Conservation (phyloP, 2,113 vertebrate species). For the Phalacrocorax carbo region DNA sequence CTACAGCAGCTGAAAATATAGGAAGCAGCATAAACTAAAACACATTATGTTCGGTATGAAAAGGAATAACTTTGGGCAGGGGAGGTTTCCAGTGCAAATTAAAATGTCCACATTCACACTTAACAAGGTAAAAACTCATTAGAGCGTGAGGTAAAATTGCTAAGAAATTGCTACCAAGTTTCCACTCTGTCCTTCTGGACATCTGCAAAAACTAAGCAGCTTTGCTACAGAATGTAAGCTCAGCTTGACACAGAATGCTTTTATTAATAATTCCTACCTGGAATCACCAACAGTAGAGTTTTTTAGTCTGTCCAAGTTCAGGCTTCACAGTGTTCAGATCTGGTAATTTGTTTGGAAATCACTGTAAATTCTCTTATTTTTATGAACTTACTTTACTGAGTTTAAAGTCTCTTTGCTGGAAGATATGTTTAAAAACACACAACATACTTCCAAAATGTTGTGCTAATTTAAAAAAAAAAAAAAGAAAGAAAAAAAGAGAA, state of each 20-base stretch:
- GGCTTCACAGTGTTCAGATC: not conserved
- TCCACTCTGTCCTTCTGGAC: not conserved
- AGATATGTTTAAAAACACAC: conserved; percentile 18
- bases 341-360: not conserved
- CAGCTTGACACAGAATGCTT: not conserved
- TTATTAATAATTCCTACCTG: not conserved
- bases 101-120: not conserved
- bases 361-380: not conserved
- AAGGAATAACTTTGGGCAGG: not conserved
- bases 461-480: conserved; percentile 19
- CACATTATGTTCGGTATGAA: not conserved
- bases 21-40: not conserved
- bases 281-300: not conserved
- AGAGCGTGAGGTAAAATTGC: not conserved
- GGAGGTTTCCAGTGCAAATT: not conserved
- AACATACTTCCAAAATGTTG: conserved; percentile 52
- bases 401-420: conserved; percentile 17
- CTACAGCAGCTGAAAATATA: not conserved
- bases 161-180: not conserved
- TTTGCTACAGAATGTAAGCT: not conserved
- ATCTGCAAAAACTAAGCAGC: not conserved
- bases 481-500: fast-evolving
- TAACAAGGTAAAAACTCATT: not conserved
- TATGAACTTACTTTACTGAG: not conserved
- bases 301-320: not conserved